phyloP scores from a whole-genome alignment of 2,888 invertebrate species.

The Eilema griseolum region DNA sequence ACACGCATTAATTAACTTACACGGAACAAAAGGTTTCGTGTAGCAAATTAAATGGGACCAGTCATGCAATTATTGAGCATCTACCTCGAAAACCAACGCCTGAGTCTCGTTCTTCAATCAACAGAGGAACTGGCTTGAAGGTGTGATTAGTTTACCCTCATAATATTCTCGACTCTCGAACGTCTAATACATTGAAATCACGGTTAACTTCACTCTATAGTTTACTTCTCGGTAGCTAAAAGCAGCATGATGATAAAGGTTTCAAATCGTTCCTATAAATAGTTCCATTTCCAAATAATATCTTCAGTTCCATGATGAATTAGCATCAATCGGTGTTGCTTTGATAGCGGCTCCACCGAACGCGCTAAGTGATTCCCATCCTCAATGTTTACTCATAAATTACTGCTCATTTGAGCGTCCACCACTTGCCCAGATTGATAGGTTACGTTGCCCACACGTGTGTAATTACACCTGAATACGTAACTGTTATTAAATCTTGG shows the following conservation, averaged over 20 bases:
- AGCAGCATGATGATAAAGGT: not conserved
- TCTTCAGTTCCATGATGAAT: conserved; percentile 54
- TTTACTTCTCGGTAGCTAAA: no score
- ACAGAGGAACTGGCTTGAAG: no score
- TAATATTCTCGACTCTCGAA: no score
- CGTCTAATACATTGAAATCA: no score
- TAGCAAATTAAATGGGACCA: no score
- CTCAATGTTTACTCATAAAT: conserved; percentile 68
- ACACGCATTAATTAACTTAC: no score
- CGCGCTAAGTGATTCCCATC: conserved; percentile 71
- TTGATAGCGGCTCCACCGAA: conserved; percentile 56
- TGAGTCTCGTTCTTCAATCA: no score
- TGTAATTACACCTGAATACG: conserved; percentile 44
- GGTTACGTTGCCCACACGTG: conserved; percentile 50
- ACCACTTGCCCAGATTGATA: conserved; percentile 61
- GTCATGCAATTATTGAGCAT: no score
- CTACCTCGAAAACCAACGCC: no score
- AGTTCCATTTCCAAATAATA: conserved; percentile 16
- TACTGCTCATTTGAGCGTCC: conserved; percentile 67
- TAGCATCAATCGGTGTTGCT: conserved; percentile 55
- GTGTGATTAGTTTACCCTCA: no score
- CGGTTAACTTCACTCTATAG: no score
- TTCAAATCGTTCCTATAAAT: conserved; percentile 8
- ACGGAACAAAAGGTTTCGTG: no score
- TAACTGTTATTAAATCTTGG: conserved; percentile 46